phyloP scores from a whole-genome alignment of 2,797 vertebrate genomes.

The Ceryle rudis region DNA sequence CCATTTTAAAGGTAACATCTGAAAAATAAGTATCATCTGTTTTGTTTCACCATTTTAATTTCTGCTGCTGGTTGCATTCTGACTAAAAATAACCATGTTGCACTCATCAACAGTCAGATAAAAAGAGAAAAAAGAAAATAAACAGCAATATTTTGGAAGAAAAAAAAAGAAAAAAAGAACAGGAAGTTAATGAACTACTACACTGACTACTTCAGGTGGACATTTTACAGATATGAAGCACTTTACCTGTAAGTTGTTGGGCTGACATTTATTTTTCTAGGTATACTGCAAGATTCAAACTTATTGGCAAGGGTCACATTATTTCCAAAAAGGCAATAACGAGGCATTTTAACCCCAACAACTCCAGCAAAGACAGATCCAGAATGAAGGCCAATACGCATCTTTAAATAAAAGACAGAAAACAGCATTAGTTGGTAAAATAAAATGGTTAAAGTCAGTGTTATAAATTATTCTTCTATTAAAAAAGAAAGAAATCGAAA shows the following conservation, averaged over 20 bases:
- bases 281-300: conserved; percentile 95
- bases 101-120: neutral
- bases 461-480: neutral
- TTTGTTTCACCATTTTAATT: neutral
- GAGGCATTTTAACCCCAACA: conserved; percentile 97
- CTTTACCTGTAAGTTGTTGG: conserved; percentile 94
- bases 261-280: conserved; percentile 95
- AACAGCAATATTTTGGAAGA: neutral
- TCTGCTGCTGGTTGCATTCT: neutral
- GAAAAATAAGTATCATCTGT: neutral
- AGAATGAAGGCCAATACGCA: conserved; percentile 97
- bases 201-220: neutral
- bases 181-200: neutral
- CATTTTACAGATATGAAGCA: neutral
- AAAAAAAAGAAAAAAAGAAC: neutral
- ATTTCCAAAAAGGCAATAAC: conserved; percentile 99
- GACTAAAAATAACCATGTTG: neutral
- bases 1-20: neutral
- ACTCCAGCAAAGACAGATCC: conserved; percentile 97
- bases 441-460: neutral
- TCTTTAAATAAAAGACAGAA: conserved; percentile 81
- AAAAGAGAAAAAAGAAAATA: neutral
- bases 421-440: neutral
- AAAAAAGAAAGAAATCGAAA: neutral
- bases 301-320: conserved; percentile 98